These are phyloP conservation scores for Bufo gargarizans DNA, from an alignment of 2,113 vertebrate species.

Conservation along the genomic window DNA sequence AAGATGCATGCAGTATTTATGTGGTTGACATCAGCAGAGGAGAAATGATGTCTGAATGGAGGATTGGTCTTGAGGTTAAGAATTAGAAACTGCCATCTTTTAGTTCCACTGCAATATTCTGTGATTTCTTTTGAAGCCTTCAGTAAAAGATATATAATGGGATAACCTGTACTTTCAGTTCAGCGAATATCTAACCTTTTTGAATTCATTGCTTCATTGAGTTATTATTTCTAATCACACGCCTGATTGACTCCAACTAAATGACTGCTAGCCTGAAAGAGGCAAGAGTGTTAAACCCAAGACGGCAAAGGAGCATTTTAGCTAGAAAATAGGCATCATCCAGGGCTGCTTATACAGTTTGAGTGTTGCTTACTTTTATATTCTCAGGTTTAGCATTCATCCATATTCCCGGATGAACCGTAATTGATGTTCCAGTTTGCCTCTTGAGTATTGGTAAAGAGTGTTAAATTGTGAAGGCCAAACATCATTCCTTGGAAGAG, in stretches of 20 bases:
- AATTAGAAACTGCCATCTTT: constrained; percentile 55
- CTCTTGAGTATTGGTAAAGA: neutral
- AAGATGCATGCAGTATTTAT: neutral
- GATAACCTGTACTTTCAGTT: constrained; percentile 63
- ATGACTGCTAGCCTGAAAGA: constrained; percentile 69
- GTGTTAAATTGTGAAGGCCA: neutral
- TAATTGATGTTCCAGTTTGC: constrained; percentile 24
- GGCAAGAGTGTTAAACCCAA: constrained; percentile 69
- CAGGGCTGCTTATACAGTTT: constrained; percentile 13
- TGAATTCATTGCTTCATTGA: constrained; percentile 71
- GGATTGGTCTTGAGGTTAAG: constrained; percentile 51
- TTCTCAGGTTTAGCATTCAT: constrained; percentile 48
- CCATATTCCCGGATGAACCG: constrained; percentile 2
- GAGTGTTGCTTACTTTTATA: constrained; percentile 61
- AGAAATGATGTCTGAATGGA: constrained; percentile 42
- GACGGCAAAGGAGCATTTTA: constrained; percentile 69
- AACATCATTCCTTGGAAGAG: neutral
- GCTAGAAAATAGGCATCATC: constrained; percentile 71
- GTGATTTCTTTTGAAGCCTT: constrained; percentile 59
- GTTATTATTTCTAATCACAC: constrained; percentile 76
- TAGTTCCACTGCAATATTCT: constrained; percentile 36
- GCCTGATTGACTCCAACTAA: constrained; percentile 73
- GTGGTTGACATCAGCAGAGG: constrained; percentile 50
- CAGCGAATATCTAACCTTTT: constrained; percentile 68
- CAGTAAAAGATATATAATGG: constrained; percentile 61